Percentiles rank a stretch among this genome's conserved stretches.
Conservation (phyloP, 2,113 vertebrate genomes). For the Prionailurus bengalensis region DNA sequence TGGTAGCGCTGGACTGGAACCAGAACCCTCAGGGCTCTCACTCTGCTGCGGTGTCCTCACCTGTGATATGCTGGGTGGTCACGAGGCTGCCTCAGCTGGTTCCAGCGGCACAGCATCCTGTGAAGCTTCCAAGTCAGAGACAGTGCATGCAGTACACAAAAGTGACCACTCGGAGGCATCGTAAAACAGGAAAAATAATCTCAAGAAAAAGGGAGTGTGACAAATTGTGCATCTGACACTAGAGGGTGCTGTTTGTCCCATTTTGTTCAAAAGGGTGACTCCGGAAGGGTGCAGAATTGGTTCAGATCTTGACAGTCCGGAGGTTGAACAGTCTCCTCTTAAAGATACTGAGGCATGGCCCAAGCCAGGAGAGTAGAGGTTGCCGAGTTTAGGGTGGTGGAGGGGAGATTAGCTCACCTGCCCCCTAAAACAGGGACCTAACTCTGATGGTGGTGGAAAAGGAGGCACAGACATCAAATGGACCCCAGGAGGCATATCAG, state of each 20-base stretch:
- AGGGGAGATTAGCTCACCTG: neutral
- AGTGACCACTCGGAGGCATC: slow-evolving; percentile 50
- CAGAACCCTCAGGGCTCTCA: neutral
- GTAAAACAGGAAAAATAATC: slow-evolving; percentile 28
- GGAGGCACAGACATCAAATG: neutral
- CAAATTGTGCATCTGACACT: neutral
- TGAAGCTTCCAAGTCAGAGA: neutral
- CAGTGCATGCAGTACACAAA: neutral
- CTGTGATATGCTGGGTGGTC: neutral
- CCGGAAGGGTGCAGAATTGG: neutral
- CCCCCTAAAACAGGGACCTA: neutral
- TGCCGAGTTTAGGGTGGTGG: neutral
- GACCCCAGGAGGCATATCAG: neutral
- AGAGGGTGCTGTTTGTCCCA: neutral
- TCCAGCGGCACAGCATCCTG: rapidly evolving
- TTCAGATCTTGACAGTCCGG: neutral
- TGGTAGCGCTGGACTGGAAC: neutral
- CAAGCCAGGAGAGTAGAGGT: neutral
- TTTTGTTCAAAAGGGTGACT: neutral
- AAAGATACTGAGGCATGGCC: neutral
- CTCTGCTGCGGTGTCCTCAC: neutral
- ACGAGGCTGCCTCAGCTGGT: neutral
- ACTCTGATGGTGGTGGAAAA: neutral
- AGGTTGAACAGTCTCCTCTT: neutral
- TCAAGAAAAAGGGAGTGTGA: neutral